Conservation (phyloP, 2,797 vertebrate species). For the Bucorvus abyssinicus region DNA sequence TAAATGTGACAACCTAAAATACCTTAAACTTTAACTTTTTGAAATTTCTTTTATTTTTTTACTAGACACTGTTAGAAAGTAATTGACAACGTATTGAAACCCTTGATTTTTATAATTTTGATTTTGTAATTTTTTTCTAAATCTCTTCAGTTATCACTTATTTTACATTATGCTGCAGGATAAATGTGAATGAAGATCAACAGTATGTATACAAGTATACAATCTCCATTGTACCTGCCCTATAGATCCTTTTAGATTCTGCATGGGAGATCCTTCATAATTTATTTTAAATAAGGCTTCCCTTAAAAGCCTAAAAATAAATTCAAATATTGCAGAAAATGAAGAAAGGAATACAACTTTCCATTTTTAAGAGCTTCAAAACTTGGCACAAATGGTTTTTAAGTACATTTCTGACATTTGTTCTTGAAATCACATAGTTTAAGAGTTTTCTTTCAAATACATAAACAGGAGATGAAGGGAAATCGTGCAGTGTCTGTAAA, state of each 20-base stretch:
- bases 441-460: neutral
- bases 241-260: slow-evolving; percentile 58
- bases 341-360: neutral
- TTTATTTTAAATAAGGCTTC: slow-evolving; percentile 23
- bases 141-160: slow-evolving; percentile 73
- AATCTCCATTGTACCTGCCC: slow-evolving; percentile 4
- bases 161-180: slow-evolving; percentile 80
- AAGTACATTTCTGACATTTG: slow-evolving; percentile 69
- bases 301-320: slow-evolving; percentile 6
- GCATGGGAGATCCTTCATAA: slow-evolving; percentile 31
- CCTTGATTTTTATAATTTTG: slow-evolving; percentile 34
- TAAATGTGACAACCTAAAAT: neutral
- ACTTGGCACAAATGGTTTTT: slow-evolving; percentile 37
- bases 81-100: neutral
- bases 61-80: neutral
- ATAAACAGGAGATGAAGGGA: neutral
- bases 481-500: slow-evolving; percentile 58
- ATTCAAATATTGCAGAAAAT: neutral
- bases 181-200: slow-evolving; percentile 74
- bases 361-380: slow-evolving; percentile 59
- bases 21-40: neutral
- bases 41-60: neutral
- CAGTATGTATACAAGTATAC: slow-evolving; percentile 75
- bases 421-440: neutral
- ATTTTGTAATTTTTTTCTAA: slow-evolving; percentile 52